Evolutionary conservation across 1,140 invertebrate species (phyloP), one percentile per base, ranked within the genome.

Genomic region (Eupristina koningsbergeri): DNA sequence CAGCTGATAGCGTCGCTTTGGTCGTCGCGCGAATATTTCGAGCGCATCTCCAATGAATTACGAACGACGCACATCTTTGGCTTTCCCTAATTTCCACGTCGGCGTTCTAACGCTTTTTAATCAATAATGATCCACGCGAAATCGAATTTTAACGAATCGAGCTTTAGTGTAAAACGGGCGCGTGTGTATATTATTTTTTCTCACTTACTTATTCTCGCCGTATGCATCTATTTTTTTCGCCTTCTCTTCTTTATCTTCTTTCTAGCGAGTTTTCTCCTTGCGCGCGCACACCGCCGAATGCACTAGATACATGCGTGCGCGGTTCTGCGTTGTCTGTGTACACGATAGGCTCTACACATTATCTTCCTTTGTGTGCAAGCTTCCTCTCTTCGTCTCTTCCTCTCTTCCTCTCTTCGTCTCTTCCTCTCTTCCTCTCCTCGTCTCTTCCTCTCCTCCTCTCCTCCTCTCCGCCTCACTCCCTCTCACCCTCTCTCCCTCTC

Each of bases 1-100:
- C 80, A 81, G 80, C 80, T 81, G 80, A 81, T 81, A 50, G 26
- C 36, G 36, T 58, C 58, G 50, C 31, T 19, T 58, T 19, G 1
- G 7, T 63, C 26, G 34, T 77, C 34, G 31, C 47, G 13, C 53
- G 31, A 71, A 71, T 67, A 71, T 71, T 71, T 41, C 39, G 22
- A 71, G 36, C 3, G 19, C 22, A 26, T 41, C 41, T 39, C 1
- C 11, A 71, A 41, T 41, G 39, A 71, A 71, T 71, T 71, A 41
- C 39, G 26, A n/a, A 41, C 39, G 19, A n/a, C 26, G 22, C 67
- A n/a, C 0, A 71, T 71, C 19, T 22, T 41, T 71, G 22, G 0
- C 13, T 22, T 41, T 71, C 36, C 3, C 11, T 41, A 36, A n/a
- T 71, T 41, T 19, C 22, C 19, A 41, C 41, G 0, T n/a, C 26